phyloP scores from a whole-genome alignment of 2,797 vertebrate genomes.

The Calcarius lapponicus region DNA sequence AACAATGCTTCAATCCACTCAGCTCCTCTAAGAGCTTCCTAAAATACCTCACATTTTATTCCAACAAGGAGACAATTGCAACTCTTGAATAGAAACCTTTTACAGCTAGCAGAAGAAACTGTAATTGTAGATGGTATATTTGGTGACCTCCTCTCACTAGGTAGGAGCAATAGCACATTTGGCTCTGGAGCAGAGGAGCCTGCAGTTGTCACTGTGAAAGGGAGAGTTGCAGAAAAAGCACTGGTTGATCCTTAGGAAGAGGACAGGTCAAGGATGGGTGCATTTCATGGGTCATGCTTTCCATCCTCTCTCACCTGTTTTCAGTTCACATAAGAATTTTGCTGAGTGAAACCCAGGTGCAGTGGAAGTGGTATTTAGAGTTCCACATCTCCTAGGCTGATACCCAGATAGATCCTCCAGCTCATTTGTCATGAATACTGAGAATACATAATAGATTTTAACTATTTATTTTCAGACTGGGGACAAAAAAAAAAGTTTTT shows the following conservation, averaged over 20 bases:
- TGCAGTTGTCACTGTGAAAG: neutral
- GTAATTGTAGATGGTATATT: conserved; percentile 55
- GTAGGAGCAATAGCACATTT: neutral
- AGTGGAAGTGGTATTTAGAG: neutral
- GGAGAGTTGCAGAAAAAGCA: neutral
- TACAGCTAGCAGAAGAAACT: conserved; percentile 22
- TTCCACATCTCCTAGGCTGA: neutral
- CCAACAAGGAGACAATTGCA: conserved; percentile 26
- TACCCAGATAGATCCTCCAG: neutral
- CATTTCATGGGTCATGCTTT: neutral
- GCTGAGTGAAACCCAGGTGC: neutral
- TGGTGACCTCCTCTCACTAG: conserved; percentile 61
- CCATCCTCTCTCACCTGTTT: neutral
- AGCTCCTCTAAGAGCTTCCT: conserved; percentile 33
- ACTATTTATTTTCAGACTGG: neutral
- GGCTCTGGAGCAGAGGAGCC: neutral
- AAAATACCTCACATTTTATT: conserved; percentile 50
- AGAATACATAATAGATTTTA: neutral
- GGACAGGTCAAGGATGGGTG: neutral
- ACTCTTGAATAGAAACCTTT: conserved; percentile 48
- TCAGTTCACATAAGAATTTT: neutral
- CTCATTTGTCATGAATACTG: neutral
- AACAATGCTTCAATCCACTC: conserved; percentile 45
- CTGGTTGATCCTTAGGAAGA: neutral
- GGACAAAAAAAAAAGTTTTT: neutral